phyloP scores from a whole-genome alignment of 2,888 invertebrate genomes.

The Micoletzkya japonica region DNA sequence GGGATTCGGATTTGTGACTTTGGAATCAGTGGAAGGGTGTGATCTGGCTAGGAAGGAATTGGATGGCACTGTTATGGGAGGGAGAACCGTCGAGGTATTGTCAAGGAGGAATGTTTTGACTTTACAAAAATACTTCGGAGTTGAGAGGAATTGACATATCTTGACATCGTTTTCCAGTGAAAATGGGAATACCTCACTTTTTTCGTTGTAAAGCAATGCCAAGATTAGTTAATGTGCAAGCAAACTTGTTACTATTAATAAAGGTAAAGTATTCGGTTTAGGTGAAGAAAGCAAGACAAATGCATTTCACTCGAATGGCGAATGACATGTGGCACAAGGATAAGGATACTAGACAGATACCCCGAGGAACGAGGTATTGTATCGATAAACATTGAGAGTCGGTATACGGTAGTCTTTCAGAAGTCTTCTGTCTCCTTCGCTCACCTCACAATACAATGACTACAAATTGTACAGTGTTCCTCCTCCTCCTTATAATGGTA shows the following conservation, averaged over 20 bases:
- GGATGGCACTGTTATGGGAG: constrained; percentile 28
- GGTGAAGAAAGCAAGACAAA: constrained; percentile 26
- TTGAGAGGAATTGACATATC: not conserved
- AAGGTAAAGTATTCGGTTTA: not conserved
- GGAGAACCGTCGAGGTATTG: constrained; percentile 27
- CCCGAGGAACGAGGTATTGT: not conserved
- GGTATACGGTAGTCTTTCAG: not conserved
- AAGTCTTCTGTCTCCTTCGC: constrained; percentile 24
- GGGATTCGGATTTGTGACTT: constrained; percentile 28
- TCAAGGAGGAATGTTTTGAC: too few relatives aligned
- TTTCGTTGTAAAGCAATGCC: not conserved
- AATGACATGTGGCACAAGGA: not conserved
- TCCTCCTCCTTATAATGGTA: not conserved
- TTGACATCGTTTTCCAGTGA: not conserved
- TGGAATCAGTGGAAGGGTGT: constrained; percentile 16
- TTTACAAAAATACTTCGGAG: not conserved
- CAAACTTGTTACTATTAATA: too few relatives aligned
- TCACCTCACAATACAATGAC: not conserved
- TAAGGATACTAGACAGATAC: not conserved
- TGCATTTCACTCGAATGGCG: constrained; percentile 6
- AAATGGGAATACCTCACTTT: not conserved
- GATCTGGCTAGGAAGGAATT: constrained; percentile 13
- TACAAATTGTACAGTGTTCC: not conserved
- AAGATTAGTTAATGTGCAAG: too few relatives aligned
- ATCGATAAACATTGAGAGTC: not conserved